These are phyloP conservation scores for Lutraria rhynchaena DNA, from an alignment of 1,140 invertebrate species.

Conservation along the genomic window DNA sequence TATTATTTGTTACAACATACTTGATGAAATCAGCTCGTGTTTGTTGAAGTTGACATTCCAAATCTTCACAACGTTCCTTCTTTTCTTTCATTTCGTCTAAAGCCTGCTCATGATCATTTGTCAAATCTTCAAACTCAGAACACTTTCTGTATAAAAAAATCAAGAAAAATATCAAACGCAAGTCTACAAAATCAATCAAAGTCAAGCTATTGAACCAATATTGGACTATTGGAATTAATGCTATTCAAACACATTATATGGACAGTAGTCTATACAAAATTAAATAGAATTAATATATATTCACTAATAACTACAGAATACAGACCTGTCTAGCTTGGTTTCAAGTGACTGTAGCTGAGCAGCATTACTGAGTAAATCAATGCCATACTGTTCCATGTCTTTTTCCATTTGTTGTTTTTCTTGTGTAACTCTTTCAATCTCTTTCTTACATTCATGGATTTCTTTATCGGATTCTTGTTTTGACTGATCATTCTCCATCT, in stretches of 20 bases:
- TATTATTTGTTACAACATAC: conserved; percentile 16
- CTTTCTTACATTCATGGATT: not conserved
- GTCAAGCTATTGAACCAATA: not conserved
- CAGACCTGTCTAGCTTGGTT: conserved; percentile 32
- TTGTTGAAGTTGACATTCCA: conserved; percentile 39
- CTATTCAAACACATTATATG: too few relatives aligned
- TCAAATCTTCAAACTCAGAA: conserved; percentile 11
- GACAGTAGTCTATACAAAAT: too few relatives aligned
- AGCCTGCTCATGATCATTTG: conserved; percentile 6
- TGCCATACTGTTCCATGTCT: conserved; percentile 58
- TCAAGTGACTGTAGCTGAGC: conserved; percentile 45
- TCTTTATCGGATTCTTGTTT: conserved; percentile 34
- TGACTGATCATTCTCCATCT: conserved; percentile 48
- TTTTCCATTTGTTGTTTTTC: conserved; percentile 55
- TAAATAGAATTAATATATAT: too few relatives aligned
- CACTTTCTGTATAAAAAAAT: conserved; percentile 32
- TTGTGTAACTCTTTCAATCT: conserved; percentile 25
- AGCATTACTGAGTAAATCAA: conserved; percentile 55
- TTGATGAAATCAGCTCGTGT: conserved; percentile 55
- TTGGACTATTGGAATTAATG: not conserved
- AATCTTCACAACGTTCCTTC: conserved; percentile 39
- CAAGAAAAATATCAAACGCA: not conserved
- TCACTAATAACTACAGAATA: too few relatives aligned
- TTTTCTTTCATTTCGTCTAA: conserved; percentile 21
- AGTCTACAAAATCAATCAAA: not conserved